A percentile compares a stretch with the other conserved stretches of the same genome.
These are phyloP conservation scores for Cherax quadricarinatus DNA, from an alignment of 1,140 invertebrate genomes.

Conservation along the genomic window DNA sequence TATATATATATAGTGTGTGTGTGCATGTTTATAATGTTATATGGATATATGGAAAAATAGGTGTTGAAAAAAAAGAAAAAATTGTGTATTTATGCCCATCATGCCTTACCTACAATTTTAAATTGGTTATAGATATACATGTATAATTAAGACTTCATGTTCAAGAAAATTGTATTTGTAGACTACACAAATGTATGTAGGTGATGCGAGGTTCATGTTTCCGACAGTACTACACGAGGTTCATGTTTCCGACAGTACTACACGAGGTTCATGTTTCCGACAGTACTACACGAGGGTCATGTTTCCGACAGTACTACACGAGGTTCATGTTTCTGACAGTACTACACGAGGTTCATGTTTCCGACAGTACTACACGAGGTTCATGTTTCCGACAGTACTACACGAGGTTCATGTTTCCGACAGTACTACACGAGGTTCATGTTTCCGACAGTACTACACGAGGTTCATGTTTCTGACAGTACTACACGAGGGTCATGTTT, in stretches of 20 bases:
- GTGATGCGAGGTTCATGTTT: neutral
- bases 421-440: neutral
- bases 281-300: neutral
- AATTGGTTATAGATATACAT: conserved; percentile 20
- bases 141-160: neutral
- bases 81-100: conserved; percentile 29
- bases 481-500: neutral
- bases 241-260: neutral
- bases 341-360: neutral
- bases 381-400: neutral
- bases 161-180: neutral
- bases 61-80: neutral
- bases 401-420: neutral
- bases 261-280: neutral
- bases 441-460: neutral
- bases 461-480: neutral
- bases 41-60: neutral
- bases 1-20: neutral
- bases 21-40: neutral
- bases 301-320: neutral
- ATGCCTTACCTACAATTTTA: conserved; percentile 41
- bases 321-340: neutral
- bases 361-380: neutral
- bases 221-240: too few species aligned
- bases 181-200: neutral